Evolutionary conservation across 2,888 invertebrate genomes (phyloP).

Genomic region (Euspilapteryx auroguttella): DNA sequence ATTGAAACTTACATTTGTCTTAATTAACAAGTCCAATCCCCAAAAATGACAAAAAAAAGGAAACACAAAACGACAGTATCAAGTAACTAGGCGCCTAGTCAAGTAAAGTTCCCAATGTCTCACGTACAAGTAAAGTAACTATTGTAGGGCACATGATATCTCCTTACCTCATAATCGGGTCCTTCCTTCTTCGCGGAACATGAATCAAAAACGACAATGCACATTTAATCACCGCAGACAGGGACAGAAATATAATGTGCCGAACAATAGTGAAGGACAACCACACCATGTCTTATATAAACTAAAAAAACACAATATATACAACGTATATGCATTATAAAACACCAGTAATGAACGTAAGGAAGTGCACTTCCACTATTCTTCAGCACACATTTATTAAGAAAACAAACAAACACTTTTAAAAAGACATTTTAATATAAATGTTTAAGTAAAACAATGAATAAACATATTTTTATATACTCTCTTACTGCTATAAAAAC

Average conservation of each 20-base stretch:
- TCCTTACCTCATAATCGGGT: constrained; percentile 30
- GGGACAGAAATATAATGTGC: constrained; percentile 60
- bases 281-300: constrained; percentile 6
- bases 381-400: constrained; percentile 49
- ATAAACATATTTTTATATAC: no score
- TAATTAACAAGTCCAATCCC: no score
- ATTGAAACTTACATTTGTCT: no score
- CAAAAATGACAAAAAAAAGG: no score
- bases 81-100: no score
- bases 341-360: constrained; percentile 26
- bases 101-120: no score
- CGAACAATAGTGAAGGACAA: constrained; percentile 78
- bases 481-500: no score
- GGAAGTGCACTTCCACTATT: constrained; percentile 62
- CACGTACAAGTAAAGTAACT: no score
- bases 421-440: no score
- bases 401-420: constrained; percentile 25
- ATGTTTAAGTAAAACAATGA: no score
- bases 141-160: constrained; percentile 56
- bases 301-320: constrained; percentile 21
- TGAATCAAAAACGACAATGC: constrained; percentile 1
- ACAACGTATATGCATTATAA: constrained; percentile 16
- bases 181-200: constrained; percentile 1
- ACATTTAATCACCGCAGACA: constrained; percentile 1
- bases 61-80: no score